Percentiles rank a stretch among this genome's conserved stretches.
These are phyloP conservation scores for Agrochola litura DNA, from an alignment of 2,888 invertebrate genomes.

Conservation along the genomic window DNA sequence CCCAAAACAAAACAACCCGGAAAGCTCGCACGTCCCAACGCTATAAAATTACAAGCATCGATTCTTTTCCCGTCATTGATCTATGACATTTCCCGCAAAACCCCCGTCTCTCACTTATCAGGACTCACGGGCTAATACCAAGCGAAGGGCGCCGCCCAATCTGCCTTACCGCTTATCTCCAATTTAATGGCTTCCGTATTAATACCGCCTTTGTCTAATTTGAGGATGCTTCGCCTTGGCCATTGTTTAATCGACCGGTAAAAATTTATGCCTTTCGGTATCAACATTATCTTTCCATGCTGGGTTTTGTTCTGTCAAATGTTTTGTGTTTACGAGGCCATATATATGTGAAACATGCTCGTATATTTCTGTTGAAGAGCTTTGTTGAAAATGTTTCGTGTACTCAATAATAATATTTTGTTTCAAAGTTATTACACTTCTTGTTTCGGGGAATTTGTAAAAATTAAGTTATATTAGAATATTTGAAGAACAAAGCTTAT, in stretches of 20 bases:
- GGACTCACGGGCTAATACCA: slow-evolving; percentile 88
- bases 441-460: background rate
- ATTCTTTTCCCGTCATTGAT: slow-evolving; percentile 69
- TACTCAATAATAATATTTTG: slow-evolving; percentile 28
- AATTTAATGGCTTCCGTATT: slow-evolving; percentile 90
- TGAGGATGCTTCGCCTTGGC: slow-evolving; percentile 80
- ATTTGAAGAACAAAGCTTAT: slow-evolving; percentile 1
- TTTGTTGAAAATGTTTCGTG: slow-evolving; percentile 38
- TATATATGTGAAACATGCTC: slow-evolving; percentile 51
- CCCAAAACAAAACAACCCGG: slow-evolving; percentile 22
- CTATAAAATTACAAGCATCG: slow-evolving; percentile 54
- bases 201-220: slow-evolving; percentile 90
- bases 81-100: slow-evolving; percentile 80
- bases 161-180: slow-evolving; percentile 88
- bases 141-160: slow-evolving; percentile 88
- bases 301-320: slow-evolving; percentile 60
- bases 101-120: slow-evolving; percentile 87
- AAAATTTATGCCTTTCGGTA: slow-evolving; percentile 80
- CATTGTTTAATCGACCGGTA: slow-evolving; percentile 87
- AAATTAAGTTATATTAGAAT: background rate
- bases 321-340: slow-evolving; percentile 55
- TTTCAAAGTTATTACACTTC: slow-evolving; percentile 17
- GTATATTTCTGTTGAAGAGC: slow-evolving; percentile 42
- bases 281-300: slow-evolving; percentile 64
- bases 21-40: slow-evolving; percentile 14